phyloP scores from a whole-genome alignment of 2,797 vertebrate species.

The Peromyscus attwateri region DNA sequence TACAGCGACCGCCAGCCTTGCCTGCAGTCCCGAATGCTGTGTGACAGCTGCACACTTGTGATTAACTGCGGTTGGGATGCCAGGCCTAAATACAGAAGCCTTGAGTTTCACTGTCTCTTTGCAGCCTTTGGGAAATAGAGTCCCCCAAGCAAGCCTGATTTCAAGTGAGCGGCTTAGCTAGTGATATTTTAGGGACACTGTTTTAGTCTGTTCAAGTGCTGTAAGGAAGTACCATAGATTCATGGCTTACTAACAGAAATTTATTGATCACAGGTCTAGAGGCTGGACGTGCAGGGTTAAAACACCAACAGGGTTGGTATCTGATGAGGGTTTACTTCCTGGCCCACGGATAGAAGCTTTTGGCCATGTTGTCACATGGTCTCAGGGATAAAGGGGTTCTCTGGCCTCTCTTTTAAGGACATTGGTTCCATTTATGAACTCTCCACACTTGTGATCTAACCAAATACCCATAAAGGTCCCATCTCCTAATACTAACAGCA shows the following conservation, averaged over 20 bases:
- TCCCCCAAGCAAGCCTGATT: neutral
- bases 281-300: neutral
- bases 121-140: neutral
- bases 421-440: neutral
- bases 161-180: neutral
- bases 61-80: neutral
- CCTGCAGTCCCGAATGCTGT: too few relatives aligned
- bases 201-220: neutral
- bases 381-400: neutral
- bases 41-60: rapidly evolving
- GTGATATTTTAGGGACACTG: neutral
- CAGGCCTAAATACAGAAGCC: neutral
- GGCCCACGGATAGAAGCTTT: rapidly evolving
- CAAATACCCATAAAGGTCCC: neutral
- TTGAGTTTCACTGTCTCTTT: neutral
- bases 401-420: neutral
- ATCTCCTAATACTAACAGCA: neutral
- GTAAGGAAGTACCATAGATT: neutral
- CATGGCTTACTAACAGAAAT: neutral
- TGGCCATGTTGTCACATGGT: neutral
- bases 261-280: neutral
- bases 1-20: rapidly evolving
- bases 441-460: neutral
- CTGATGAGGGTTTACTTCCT: neutral
- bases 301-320: neutral